Conservation (phyloP, 2,113 vertebrate species). For the Amphiprion ocellaris region DNA sequence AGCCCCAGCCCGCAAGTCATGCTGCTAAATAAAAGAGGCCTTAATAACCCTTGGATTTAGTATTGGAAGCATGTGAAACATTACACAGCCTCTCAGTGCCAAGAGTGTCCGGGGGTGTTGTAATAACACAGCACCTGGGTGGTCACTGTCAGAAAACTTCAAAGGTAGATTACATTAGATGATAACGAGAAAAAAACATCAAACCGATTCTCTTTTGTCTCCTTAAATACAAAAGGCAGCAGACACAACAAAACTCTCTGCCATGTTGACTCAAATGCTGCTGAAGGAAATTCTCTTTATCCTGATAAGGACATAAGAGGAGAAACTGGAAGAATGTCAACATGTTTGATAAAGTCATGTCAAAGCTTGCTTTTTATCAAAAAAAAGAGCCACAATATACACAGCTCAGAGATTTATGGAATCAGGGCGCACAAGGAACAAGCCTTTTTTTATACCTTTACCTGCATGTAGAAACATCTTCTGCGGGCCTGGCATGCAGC, state of each 20-base stretch:
- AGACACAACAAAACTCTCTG: slow-evolving; percentile 66
- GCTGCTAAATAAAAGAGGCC: background rate
- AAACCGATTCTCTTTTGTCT: slow-evolving; percentile 1
- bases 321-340: slow-evolving; percentile 63
- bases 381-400: background rate
- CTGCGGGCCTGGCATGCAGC: background rate
- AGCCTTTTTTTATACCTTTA: slow-evolving; percentile 14
- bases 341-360: slow-evolving; percentile 56
- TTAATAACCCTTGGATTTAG: background rate
- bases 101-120: slow-evolving; percentile 3
- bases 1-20: too few species aligned
- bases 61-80: slow-evolving; percentile 12
- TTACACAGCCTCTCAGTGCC: background rate
- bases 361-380: slow-evolving; percentile 50
- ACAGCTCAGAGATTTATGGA: slow-evolving; percentile 6
- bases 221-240: slow-evolving; percentile 20
- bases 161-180: background rate
- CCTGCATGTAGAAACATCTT: slow-evolving; percentile 32
- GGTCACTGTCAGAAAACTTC: slow-evolving; percentile 13
- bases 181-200: background rate
- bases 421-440: background rate
- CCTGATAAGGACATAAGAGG: slow-evolving; percentile 47
- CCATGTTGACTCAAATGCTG: background rate
- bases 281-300: background rate
- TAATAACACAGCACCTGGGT: slow-evolving; percentile 33